Evolutionary conservation across 2,797 vertebrate genomes (phyloP), one percentile per base, ranked within the genome.

Genomic region (Gorsachius magnificus): DNA sequence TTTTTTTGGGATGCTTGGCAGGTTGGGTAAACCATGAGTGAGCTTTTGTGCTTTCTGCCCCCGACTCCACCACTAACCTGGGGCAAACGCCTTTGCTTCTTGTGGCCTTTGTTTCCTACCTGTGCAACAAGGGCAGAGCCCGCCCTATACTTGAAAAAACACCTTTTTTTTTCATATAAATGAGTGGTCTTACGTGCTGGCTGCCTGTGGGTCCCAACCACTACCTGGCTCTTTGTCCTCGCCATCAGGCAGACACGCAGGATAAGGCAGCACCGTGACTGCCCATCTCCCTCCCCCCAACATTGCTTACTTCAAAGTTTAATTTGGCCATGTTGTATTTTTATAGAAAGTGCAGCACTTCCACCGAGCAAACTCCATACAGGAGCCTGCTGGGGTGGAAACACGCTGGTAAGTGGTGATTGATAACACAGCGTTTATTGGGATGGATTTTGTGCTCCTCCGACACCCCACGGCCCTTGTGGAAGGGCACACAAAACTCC

Each of bases 21-120:
- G 5, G 3, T 12, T 28, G 2, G 4, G 11, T 8, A 31, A 70
- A 4, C 11, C 7, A 0, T 7, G 8, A 74, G 8, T 0, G 4
- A 60, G 19, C 7, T 61, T 69, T 57, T 38, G 16, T 20, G 22
- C 43, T 46, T 83, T 83, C 58, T 46, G 29, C 26, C 31, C 61
- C 16, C 6, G 48, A 1, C 18, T 53, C 58, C 3, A 7, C 8
- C 16, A 15, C 31, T 45, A n/a, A n/a, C 5, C 3, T 1, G 6
- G 26, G 29, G 25, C 31, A 74, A 90, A 65, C 2, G 2, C 11
- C 31, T 66, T 60, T 0, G 0, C 6, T 75, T 66, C 35, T 26
- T 2, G 14, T 0, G 0, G 74, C 78, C 14, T 63, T 1, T 0
- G 14, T 16, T 51, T 87, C 24, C 13, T 9, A 33, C 25, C 11